A percentile compares a stretch with the other conserved stretches of the same genome.
Evolutionary conservation across 53 echinoderm and acorn worm species (phyloP).

Genomic region (Zoroaster sp.): DNA sequence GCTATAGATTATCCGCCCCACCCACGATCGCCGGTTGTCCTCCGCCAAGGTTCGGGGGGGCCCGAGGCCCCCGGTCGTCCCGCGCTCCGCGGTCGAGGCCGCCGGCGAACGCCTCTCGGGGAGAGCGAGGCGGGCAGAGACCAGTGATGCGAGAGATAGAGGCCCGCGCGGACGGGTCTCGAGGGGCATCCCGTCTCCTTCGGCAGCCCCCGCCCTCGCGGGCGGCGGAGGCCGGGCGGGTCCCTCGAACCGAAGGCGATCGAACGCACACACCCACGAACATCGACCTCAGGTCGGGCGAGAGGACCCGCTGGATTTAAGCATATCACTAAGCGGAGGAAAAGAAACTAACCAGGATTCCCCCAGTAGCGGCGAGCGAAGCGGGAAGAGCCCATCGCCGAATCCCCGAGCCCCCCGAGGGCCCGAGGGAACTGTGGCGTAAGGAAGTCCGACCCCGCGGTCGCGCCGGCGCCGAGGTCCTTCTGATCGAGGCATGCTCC

Average conservation of each 20-base stretch:
- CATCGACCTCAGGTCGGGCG: conserved; percentile 84
- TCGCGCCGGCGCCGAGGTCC: too few relatives aligned
- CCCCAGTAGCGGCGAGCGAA: too few relatives aligned
- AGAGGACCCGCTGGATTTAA: conserved; percentile 94
- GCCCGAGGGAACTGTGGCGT: too few relatives aligned
- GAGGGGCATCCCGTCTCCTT: not conserved
- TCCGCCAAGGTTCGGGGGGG: not conserved
- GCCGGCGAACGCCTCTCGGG: not conserved
- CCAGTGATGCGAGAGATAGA: not conserved
- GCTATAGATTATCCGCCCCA: not conserved
- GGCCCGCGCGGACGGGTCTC: not conserved
- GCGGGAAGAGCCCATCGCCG: too few relatives aligned
- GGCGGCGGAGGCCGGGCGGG: too few relatives aligned
- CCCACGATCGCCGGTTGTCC: not conserved
- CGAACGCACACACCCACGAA: not conserved
- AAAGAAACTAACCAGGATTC: too few relatives aligned
- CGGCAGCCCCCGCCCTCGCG: too few relatives aligned
- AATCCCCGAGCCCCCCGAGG: too few relatives aligned
- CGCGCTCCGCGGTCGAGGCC: not conserved
- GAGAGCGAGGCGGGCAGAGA: not conserved
- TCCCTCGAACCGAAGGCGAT: not conserved
- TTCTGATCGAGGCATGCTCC: too few relatives aligned
- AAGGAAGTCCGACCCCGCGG: too few relatives aligned
- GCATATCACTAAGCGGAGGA: conserved; percentile 98
- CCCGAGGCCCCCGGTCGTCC: not conserved